Evolutionary conservation across 2,113 vertebrate genomes (phyloP).

Genomic region (Callopanchax toddi): DNA sequence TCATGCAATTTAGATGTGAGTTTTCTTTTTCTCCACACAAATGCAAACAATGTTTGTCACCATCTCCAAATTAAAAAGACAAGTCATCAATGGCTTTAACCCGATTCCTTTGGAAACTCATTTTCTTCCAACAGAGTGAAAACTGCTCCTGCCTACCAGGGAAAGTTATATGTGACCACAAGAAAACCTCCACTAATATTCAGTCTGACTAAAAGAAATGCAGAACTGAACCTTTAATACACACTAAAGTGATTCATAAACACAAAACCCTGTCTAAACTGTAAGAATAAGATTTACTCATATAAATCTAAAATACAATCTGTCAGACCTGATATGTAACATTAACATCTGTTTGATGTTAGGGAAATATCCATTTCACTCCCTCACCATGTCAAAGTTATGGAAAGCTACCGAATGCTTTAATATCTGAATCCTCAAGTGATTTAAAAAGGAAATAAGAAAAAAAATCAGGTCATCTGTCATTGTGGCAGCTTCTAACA

Average conservation of each 20-base stretch:
- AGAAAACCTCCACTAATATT: too few relatives aligned
- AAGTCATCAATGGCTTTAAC: too few relatives aligned
- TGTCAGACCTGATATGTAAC: not conserved
- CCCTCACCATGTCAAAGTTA: not conserved
- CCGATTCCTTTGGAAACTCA: too few relatives aligned
- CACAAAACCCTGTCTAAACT: not conserved
- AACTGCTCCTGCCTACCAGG: too few relatives aligned
- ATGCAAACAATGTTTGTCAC: too few relatives aligned
- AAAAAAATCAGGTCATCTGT: conserved; percentile 9
- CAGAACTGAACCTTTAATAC: not conserved
- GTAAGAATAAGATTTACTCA: conserved; percentile 3
- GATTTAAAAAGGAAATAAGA: conserved; percentile 5
- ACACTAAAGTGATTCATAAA: not conserved
- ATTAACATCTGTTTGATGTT: not conserved
- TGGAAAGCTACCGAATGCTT: not conserved
- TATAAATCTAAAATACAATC: not conserved
- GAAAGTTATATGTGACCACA: too few relatives aligned
- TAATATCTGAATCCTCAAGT: conserved; percentile 3
- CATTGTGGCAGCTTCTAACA: conserved; percentile 13
- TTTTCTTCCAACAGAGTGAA: too few relatives aligned
- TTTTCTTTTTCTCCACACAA: too few relatives aligned
- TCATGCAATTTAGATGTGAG: too few relatives aligned
- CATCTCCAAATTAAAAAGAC: too few relatives aligned
- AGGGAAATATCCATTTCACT: not conserved
- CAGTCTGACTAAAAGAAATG: not conserved